Evolutionary conservation across 2,888 invertebrate species (phyloP), one percentile per base, ranked within the genome.

Genomic region (Teinopalpus imperialis): DNA sequence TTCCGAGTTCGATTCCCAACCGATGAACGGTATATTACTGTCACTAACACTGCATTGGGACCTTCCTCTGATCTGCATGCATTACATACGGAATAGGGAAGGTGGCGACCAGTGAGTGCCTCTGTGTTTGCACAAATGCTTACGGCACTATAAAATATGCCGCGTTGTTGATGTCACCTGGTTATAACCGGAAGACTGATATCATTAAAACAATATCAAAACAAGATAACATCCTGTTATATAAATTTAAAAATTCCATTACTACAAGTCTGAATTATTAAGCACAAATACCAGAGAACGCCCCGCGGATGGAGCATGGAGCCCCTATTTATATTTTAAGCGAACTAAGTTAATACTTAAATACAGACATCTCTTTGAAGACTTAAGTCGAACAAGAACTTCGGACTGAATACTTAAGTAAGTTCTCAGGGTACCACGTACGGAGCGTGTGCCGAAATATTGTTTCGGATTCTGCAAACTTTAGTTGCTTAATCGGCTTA

Each of bases 351-450:
- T 44, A 41, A 48, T 50, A 50, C 53, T 53, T 48, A 49, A 49
- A 32, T 26, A 44, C 48, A 36, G 44, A 43, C 53, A 50, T 50
- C 53, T 45, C 50, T 53, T 50, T 45, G 47, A 36, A 32, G 47
- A 49, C 46, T 53, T 53, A 49, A 53, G 49, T 43, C 52, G 43
- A 30, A 31, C 30, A 51, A 51, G 41, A 48, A 41, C 42, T 53
- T 47, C 37, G 53, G 35, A 49, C 35, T 42, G 49, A 53, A 53
- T 53, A 44, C 53, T 53, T 51, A 53, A 53, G 41, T 32, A 35
- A 43, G 48, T 51, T 42, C 24, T 29, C 44, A n/a, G 39, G 32
- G 43, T 29, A 42, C 41, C 16, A 16, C 40, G 46, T 32, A 27
- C 36, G 32, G 41, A 30, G 43, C 49, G 44, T 42, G 46, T 35